Evolutionary conservation across 2,797 vertebrate genomes (phyloP).

Genomic region (Selene dorsalis): DNA sequence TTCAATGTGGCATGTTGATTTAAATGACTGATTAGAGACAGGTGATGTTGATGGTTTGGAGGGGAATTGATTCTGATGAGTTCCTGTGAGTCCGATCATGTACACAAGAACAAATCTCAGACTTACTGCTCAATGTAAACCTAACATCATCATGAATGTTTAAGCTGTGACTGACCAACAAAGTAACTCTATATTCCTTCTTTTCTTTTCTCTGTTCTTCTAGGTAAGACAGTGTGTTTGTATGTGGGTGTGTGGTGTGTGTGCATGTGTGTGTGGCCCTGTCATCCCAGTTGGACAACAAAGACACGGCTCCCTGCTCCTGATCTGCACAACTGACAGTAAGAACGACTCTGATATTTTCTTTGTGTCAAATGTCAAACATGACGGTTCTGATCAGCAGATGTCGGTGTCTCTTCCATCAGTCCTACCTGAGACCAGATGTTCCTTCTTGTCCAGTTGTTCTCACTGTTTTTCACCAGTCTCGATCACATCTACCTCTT

Average conservation of each 20-base stretch:
- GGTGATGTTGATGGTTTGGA: too few species aligned
- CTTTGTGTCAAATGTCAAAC: neutral
- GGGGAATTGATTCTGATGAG: too few species aligned
- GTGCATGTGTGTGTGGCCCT: neutral
- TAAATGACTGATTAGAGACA: too few species aligned
- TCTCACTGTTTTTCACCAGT: neutral
- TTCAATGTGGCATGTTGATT: too few species aligned
- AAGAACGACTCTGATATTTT: conserved; percentile 2
- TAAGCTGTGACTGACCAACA: neutral
- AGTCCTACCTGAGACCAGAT: neutral
- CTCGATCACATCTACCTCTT: neutral
- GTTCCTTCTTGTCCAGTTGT: neutral
- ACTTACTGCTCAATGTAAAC: neutral
- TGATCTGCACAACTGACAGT: conserved; percentile 12
- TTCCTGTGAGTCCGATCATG: too few species aligned
- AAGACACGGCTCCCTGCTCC: neutral
- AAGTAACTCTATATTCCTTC: too few species aligned
- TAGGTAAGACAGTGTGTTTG: conserved; percentile 14
- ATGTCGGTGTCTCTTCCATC: neutral
- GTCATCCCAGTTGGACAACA: too few species aligned
- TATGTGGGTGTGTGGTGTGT: neutral
- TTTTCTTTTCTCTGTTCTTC: neutral
- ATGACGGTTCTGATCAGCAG: neutral
- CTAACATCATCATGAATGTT: too few species aligned
- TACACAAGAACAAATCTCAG: neutral